phyloP scores from a whole-genome alignment of 2,888 invertebrate species.

The Lissocephala sabroskyi region DNA sequence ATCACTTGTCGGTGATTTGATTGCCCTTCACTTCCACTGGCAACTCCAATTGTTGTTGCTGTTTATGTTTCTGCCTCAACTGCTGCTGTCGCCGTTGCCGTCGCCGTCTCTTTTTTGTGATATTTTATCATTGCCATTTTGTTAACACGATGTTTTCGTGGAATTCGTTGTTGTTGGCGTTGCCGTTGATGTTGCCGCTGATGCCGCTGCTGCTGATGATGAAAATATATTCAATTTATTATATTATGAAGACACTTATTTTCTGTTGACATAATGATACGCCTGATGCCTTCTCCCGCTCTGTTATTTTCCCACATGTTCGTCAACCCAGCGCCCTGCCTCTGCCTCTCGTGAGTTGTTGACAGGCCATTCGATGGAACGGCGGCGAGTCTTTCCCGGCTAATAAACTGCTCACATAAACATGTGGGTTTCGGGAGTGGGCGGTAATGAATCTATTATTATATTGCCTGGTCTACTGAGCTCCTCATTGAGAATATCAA shows the following conservation, averaged over 20 bases:
- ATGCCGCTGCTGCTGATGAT: constrained; percentile 42
- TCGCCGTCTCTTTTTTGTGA: too few species aligned
- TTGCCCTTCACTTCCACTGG: too few species aligned
- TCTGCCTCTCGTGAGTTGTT: constrained; percentile 12
- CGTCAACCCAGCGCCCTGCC: too few species aligned
- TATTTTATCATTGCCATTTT: too few species aligned
- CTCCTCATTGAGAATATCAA: constrained; percentile 49
- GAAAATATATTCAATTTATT: constrained; percentile 62
- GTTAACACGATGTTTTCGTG: constrained; percentile 55
- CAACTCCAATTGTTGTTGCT: background rate
- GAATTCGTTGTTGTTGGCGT: constrained; percentile 21
- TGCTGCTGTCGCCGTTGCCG: constrained; percentile 1
- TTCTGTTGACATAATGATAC: constrained; percentile 49
- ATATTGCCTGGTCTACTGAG: constrained; percentile 56
- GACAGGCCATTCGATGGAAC: constrained; percentile 14
- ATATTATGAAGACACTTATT: constrained; percentile 58
- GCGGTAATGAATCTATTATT: constrained; percentile 60
- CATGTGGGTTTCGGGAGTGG: background rate
- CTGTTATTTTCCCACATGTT: constrained; percentile 34
- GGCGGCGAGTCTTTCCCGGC: too few species aligned
- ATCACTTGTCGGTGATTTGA: background rate
- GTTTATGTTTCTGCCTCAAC: background rate
- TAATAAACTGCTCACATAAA: background rate
- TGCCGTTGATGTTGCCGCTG: constrained; percentile 7
- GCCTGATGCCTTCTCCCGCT: constrained; percentile 23